phyloP scores from a whole-genome alignment of 2,888 invertebrate species.

The Siphonodentalium dalli region DNA sequence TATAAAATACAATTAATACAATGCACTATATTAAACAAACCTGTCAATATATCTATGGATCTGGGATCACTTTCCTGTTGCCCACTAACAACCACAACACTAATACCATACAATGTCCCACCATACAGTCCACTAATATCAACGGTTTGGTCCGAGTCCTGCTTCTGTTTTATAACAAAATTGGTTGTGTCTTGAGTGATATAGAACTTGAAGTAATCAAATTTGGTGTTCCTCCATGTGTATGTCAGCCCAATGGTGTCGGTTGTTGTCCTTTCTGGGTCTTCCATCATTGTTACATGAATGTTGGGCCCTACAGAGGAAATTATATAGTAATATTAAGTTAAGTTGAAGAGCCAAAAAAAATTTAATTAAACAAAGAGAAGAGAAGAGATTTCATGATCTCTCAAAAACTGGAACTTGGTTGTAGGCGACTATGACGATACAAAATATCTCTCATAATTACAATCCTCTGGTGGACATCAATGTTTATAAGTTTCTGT shows the following conservation, averaged over 20 bases:
- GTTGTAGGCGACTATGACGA: no score
- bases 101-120: slow-evolving; percentile 37
- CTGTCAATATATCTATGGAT: slow-evolving; percentile 32
- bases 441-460: no score
- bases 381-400: no score
- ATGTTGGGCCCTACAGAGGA: slow-evolving; percentile 31
- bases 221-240: slow-evolving; percentile 29
- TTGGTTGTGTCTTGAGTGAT: slow-evolving; percentile 19
- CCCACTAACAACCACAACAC: slow-evolving; percentile 37
- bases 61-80: slow-evolving; percentile 32
- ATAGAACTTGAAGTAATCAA: slow-evolving; percentile 37
- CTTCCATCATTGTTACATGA: slow-evolving; percentile 19
- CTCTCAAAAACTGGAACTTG: no score
- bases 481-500: no score
- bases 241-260: slow-evolving; percentile 33
- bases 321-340: no score
- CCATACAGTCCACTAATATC: slow-evolving; percentile 34
- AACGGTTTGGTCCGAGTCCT: slow-evolving; percentile 25
- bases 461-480: no score
- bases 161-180: slow-evolving; percentile 27
- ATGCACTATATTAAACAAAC: no score
- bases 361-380: no score
- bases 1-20: no score
- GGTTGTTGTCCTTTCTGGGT: slow-evolving; percentile 15
- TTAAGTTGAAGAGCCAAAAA: no score